These are phyloP conservation scores for Echiichthys vipera DNA, from an alignment of 2,797 vertebrate genomes.

Conservation along the genomic window DNA sequence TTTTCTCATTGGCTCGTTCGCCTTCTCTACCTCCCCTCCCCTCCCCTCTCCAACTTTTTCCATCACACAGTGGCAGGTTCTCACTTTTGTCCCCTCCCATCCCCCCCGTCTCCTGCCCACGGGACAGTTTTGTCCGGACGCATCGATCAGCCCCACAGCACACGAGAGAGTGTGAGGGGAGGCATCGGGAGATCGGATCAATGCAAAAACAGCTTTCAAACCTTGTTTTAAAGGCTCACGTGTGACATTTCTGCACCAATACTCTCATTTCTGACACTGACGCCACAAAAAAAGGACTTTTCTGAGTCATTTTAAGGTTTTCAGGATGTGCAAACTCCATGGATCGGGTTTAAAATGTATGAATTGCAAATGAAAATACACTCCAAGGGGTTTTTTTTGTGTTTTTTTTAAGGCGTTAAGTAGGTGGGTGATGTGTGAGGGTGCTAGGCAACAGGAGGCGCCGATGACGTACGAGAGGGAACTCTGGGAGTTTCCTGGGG, in stretches of 20 bases:
- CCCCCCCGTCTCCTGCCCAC: conserved; percentile 45
- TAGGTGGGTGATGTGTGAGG: conserved; percentile 66
- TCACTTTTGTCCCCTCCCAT: conserved; percentile 11
- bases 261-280: no score
- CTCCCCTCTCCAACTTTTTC: conserved; percentile 56
- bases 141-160: conserved; percentile 72
- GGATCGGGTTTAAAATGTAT: conserved; percentile 3
- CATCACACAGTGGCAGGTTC: conserved; percentile 47
- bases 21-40: conserved; percentile 33
- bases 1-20: conserved; percentile 31
- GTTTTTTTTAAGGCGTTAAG: conserved; percentile 9
- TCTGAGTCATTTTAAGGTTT: not conserved
- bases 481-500: conserved; percentile 78
- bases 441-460: conserved; percentile 78
- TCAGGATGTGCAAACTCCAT: not conserved
- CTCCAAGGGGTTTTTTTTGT: not conserved
- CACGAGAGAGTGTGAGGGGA: not conserved
- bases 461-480: conserved; percentile 77
- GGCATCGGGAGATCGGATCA: conserved; percentile 23
- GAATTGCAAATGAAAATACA: conserved; percentile 14
- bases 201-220: conserved; percentile 5
- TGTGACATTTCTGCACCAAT: not conserved
- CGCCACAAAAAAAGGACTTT: no score
- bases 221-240: not conserved
- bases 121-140: conserved; percentile 54